These are phyloP conservation scores for Dolichotis patagonum DNA, from an alignment of 2,113 vertebrate species.

Conservation along the genomic window DNA sequence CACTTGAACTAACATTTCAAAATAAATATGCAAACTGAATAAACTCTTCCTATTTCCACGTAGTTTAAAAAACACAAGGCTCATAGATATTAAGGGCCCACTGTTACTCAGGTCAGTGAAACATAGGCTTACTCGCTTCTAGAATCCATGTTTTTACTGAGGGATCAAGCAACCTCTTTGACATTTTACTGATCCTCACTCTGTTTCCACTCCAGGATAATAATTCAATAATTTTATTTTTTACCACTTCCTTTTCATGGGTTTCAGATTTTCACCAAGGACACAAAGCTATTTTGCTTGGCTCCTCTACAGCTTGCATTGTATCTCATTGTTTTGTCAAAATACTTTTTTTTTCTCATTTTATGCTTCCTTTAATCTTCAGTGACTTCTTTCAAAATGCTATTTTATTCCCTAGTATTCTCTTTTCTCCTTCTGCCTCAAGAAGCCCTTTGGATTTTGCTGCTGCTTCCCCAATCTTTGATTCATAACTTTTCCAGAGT, in stretches of 20 bases:
- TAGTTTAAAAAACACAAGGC: not conserved
- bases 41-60: not conserved
- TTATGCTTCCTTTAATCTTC: not conserved
- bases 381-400: not conserved
- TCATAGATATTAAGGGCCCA: not conserved
- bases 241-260: not conserved
- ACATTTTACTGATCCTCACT: not conserved
- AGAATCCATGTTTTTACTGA: not conserved
- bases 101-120: not conserved
- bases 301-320: not conserved
- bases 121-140: not conserved
- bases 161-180: not conserved
- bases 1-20: not conserved
- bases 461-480: not conserved
- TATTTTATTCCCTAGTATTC: not conserved
- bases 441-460: not conserved
- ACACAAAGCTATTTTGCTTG: not conserved
- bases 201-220: not conserved
- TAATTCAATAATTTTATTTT: not conserved
- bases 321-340: not conserved
- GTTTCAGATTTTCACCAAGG: not conserved
- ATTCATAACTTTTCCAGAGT: not conserved
- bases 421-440: not conserved
- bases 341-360: not conserved
- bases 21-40: not conserved